These are phyloP conservation scores for Apomyelois bistriatella DNA, from an alignment of 2,888 invertebrate species.

Conservation along the genomic window DNA sequence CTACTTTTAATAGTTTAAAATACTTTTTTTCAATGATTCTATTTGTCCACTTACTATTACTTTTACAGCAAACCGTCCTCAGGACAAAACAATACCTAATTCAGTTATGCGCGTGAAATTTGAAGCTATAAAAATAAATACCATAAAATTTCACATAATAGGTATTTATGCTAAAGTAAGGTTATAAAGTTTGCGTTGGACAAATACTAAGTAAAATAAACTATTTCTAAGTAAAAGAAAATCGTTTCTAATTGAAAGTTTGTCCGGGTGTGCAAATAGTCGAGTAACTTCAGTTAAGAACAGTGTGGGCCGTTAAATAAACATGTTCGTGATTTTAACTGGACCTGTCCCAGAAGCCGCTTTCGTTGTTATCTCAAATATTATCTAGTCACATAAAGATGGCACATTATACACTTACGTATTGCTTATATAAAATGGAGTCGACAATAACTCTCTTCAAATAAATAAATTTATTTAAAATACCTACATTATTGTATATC, in stretches of 20 bases:
- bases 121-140: background rate
- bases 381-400: background rate
- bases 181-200: background rate
- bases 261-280: background rate
- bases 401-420: background rate
- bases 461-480: too few relatives aligned
- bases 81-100: background rate
- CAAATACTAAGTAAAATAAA: background rate
- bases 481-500: too few relatives aligned
- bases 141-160: background rate
- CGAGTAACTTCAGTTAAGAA: background rate
- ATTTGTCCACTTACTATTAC: too few relatives aligned
- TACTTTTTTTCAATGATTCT: too few relatives aligned
- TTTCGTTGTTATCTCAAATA: background rate
- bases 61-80: background rate
- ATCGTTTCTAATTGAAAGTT: constrained; percentile 6
- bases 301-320: constrained; percentile 2
- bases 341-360: background rate
- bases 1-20: too few relatives aligned
- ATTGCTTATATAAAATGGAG: background rate
- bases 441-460: background rate
- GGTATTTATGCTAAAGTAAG: background rate
- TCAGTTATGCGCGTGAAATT: background rate
- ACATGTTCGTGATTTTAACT: constrained; percentile 3
- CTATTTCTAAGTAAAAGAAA: background rate